Conservation (phyloP, 2,797 vertebrate genomes). For the Zonotrichia albicollis region DNA sequence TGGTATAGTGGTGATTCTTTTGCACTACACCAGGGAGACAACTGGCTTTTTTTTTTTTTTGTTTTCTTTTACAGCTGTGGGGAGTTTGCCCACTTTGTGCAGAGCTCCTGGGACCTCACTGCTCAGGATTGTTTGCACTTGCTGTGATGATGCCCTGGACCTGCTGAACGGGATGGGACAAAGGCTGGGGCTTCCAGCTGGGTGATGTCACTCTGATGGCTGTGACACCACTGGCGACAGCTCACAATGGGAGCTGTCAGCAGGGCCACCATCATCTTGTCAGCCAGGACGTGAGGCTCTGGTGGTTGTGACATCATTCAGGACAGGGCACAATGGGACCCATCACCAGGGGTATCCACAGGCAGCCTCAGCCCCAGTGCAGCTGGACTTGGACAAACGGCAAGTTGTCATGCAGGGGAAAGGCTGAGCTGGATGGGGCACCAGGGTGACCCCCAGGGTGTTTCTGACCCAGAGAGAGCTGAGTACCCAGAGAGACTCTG, state of each 20-base stretch:
- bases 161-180: accelerated
- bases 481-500: neutral
- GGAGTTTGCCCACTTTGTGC: neutral
- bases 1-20: neutral
- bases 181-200: neutral
- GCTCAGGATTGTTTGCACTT: neutral
- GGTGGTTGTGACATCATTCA: neutral
- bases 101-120: neutral
- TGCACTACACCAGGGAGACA: neutral
- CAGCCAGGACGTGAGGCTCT: neutral
- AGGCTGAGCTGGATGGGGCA: neutral
- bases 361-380: neutral
- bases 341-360: neutral
- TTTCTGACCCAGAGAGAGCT: neutral
- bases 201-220: neutral
- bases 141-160: neutral
- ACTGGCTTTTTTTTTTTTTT: neutral
- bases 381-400: neutral
- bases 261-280: neutral
- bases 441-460: neutral
- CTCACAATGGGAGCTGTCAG: neutral
- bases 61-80: neutral
- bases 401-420: neutral
- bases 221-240: neutral
- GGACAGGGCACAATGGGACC: neutral